These are phyloP conservation scores for Leptura quadrifasciata DNA, from an alignment of 2,888 invertebrate genomes.

Conservation along the genomic window DNA sequence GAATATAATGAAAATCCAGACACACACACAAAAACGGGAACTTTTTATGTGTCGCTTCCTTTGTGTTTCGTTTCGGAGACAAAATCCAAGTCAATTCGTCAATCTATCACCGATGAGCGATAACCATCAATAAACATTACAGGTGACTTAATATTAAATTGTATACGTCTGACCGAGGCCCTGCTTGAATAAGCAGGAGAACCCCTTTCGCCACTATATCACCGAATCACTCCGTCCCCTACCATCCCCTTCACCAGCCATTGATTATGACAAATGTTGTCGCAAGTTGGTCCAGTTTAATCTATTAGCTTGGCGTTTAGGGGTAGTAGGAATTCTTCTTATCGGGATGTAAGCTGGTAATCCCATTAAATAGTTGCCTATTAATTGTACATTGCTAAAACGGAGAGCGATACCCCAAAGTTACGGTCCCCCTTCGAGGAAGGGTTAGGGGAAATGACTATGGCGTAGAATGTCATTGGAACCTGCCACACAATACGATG, in stretches of 20 bases:
- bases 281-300: not conserved
- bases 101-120: not conserved
- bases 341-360: not conserved
- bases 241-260: not conserved
- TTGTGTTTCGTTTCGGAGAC: no score
- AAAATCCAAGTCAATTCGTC: not conserved
- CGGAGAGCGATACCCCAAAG: not conserved
- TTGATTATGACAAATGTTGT: constrained; percentile 4
- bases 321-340: not conserved
- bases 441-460: not conserved
- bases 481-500: no score
- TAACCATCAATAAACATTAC: not conserved
- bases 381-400: constrained; percentile 3
- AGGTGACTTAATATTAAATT: not conserved
- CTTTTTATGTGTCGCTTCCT: no score
- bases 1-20: no score
- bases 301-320: not conserved
- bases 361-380: constrained; percentile 3
- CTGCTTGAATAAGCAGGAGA: not conserved
- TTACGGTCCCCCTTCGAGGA: not conserved
- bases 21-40: no score
- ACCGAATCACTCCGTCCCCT: not conserved
- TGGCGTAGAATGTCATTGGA: no score
- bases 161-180: not conserved
- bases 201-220: constrained; percentile 2